These are phyloP conservation scores for Musca vetustissima DNA, from an alignment of 1,140 invertebrate genomes.

Conservation along the genomic window DNA sequence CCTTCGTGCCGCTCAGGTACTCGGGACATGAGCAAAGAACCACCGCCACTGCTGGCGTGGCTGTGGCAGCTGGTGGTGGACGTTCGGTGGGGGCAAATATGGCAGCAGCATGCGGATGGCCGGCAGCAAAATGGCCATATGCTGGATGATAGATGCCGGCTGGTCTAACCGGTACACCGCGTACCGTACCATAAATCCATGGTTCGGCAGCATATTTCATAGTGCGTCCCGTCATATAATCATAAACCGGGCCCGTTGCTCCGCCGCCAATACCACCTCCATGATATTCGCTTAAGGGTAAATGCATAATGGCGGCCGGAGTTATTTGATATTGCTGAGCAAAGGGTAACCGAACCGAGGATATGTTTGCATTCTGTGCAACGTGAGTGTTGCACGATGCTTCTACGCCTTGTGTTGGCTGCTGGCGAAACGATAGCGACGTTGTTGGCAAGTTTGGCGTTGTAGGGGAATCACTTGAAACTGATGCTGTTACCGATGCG, in stretches of 20 bases:
- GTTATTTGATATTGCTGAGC: conserved; percentile 26
- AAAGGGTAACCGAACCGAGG: not conserved
- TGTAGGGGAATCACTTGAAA: not conserved
- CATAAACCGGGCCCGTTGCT: conserved; percentile 29
- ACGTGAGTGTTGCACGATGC: conserved; percentile 18
- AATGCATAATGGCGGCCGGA: conserved; percentile 36
- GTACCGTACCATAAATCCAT: conserved; percentile 77
- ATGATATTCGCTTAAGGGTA: conserved; percentile 34
- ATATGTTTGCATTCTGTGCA: conserved; percentile 23
- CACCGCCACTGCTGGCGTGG: conserved; percentile 62
- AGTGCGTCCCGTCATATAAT: conserved; percentile 66
- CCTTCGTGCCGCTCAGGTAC: conserved; percentile 72
- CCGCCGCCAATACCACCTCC: conserved; percentile 4
- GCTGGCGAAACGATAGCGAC: not conserved
- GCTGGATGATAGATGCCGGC: conserved; percentile 50
- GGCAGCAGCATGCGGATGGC: conserved; percentile 59
- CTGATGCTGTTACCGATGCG: conserved; percentile 21
- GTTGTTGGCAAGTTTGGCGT: conserved; percentile 25
- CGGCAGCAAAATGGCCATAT: conserved; percentile 40
- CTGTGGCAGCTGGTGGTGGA: conserved; percentile 40
- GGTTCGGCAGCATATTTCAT: conserved; percentile 81
- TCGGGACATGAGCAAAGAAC: conserved; percentile 76
- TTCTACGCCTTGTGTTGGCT: not conserved
- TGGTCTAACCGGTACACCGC: conserved; percentile 60
- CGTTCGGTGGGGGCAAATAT: conserved; percentile 54